These are phyloP conservation scores for Aldabrachelys gigantea DNA, from an alignment of 2,113 vertebrate genomes.

Conservation along the genomic window DNA sequence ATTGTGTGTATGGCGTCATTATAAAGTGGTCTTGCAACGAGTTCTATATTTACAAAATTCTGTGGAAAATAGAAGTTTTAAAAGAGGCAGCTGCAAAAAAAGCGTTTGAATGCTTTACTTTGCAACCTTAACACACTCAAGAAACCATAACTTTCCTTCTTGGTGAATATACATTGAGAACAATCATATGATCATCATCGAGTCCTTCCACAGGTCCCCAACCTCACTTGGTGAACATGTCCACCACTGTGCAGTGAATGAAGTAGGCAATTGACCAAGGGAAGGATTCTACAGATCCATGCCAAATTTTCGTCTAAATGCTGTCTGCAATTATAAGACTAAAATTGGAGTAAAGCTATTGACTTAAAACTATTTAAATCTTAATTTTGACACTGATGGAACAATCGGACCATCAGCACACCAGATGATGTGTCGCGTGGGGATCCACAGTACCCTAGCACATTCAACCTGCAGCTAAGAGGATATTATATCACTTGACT, in stretches of 20 bases:
- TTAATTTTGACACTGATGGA: not conserved
- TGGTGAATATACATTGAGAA: not conserved
- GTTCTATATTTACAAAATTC: not conserved
- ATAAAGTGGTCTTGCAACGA: not conserved
- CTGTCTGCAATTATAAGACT: not conserved
- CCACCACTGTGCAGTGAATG: not conserved
- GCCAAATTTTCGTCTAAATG: not conserved
- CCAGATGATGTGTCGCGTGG: not conserved
- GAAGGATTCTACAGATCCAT: not conserved
- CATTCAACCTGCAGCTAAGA: not conserved
- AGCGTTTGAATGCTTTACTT: not conserved
- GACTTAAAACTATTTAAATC: not conserved
- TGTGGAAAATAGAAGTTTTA: too few species aligned
- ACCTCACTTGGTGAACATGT: not conserved
- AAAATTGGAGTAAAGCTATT: not conserved
- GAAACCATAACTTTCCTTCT: not conserved
- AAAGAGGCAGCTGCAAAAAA: not conserved
- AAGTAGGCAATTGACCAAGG: not conserved
- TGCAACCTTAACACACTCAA: not conserved
- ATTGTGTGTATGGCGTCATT: not conserved
- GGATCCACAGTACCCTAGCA: not conserved
- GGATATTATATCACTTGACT: not conserved
- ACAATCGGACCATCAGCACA: not conserved
- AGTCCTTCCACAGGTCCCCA: not conserved
- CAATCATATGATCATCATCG: not conserved